Percentiles rank a stretch among this genome's conserved stretches.
phyloP scores from a whole-genome alignment of 2,113 vertebrate genomes.

The Ctenodactylus gundi region DNA sequence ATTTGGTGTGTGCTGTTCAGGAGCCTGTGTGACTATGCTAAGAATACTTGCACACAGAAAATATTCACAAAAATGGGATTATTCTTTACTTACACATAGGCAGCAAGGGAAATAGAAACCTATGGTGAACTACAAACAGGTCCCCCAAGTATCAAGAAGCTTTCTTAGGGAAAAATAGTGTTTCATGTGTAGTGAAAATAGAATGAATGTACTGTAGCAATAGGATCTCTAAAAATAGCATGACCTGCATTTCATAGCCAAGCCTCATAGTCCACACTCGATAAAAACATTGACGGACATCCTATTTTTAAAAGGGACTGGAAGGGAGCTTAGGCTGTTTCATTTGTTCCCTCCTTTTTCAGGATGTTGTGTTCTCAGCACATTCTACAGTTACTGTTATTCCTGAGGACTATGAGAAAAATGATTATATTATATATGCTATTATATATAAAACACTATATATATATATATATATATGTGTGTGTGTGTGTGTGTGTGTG shows the following conservation, averaged over 20 bases:
- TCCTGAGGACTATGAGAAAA: not conserved
- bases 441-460: no score
- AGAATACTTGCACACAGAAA: not conserved
- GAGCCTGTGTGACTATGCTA: not conserved
- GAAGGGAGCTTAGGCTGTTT: not conserved
- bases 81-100: not conserved
- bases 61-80: not conserved
- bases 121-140: not conserved
- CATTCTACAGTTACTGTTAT: not conserved
- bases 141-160: not conserved
- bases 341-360: not conserved
- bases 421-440: no score
- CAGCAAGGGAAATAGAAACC: not conserved
- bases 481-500: no score
- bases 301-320: not conserved
- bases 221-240: not conserved
- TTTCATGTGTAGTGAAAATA: not conserved
- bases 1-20: not conserved
- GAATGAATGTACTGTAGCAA: not conserved
- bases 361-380: not conserved
- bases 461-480: no score
- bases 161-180: not conserved
- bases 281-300: not conserved
- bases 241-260: not conserved
- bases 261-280: not conserved